Evolutionary conservation across 2,888 invertebrate species (phyloP).

Genomic region (Sericinus montela): DNA sequence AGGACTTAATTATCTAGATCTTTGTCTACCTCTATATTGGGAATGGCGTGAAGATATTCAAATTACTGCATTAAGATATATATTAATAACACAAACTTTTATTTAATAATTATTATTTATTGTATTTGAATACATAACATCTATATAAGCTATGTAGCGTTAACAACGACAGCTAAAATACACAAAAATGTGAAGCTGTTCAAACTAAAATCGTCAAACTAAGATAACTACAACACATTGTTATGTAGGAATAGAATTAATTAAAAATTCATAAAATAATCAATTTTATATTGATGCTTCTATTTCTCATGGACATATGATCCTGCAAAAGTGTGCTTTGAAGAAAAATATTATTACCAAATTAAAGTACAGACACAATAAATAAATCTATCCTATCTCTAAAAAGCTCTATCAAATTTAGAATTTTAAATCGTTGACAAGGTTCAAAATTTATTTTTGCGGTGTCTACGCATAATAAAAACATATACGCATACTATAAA

Average conservation of each 20-base stretch:
- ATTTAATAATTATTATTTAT: constrained; percentile 33
- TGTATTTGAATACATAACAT: constrained; percentile 49
- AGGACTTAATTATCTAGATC: too few relatives aligned
- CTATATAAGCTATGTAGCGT: constrained; percentile 44
- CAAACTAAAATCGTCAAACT: constrained; percentile 14
- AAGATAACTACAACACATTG: background rate
- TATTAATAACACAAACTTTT: background rate
- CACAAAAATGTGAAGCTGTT: constrained; percentile 34
- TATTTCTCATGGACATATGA: background rate
- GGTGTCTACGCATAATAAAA: too few relatives aligned
- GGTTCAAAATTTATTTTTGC: too few relatives aligned
- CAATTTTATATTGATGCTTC: constrained; percentile 11
- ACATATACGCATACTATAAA: too few relatives aligned
- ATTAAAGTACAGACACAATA: too few relatives aligned
- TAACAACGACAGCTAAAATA: constrained; percentile 36
- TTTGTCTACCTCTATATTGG: too few relatives aligned
- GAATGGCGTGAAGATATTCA: too few relatives aligned
- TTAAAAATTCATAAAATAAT: constrained; percentile 7
- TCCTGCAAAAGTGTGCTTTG: background rate
- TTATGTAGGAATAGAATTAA: background rate
- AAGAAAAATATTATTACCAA: too few relatives aligned
- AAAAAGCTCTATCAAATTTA: too few relatives aligned
- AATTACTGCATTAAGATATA: background rate
- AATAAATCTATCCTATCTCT: too few relatives aligned
- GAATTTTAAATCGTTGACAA: too few relatives aligned